phyloP scores from a whole-genome alignment of 2,888 invertebrate genomes.

The Plagiodera versicolora region DNA sequence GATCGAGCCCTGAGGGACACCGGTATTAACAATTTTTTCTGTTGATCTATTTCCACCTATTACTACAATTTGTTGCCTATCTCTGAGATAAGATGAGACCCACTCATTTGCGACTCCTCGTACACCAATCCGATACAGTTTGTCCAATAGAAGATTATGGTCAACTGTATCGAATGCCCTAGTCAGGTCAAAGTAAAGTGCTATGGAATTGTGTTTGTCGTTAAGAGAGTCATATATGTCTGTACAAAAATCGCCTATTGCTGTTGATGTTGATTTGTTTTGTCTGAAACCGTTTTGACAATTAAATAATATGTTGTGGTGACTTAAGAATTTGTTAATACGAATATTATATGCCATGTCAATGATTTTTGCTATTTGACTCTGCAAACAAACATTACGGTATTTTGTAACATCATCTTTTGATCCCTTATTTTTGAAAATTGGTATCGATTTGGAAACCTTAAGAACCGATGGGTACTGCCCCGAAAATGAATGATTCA shows the following conservation, averaged over 20 bases:
- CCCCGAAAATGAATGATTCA: conserved; percentile 1
- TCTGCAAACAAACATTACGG: conserved; percentile 3
- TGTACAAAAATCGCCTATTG: conserved; percentile 9
- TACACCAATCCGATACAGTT: conserved; percentile 7
- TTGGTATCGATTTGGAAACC: conserved; percentile 4
- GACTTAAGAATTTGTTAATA: conserved; percentile 3
- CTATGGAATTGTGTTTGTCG: conserved; percentile 3
- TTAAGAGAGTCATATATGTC: conserved; percentile 1
- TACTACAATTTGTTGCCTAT: neutral
- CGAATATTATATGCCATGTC: conserved; percentile 6
- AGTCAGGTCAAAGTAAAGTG: conserved; percentile 4
- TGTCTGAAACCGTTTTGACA: conserved; percentile 10
- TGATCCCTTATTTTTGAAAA: conserved; percentile 2
- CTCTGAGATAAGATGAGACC: neutral
- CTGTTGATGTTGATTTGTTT: conserved; percentile 8
- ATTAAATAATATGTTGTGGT: conserved; percentile 6
- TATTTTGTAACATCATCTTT: conserved; percentile 6
- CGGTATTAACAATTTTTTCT: conserved; percentile 10
- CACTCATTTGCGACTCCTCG: conserved; percentile 7
- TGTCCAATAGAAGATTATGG: conserved; percentile 4
- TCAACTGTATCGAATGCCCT: conserved; percentile 12
- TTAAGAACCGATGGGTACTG: conserved; percentile 4
- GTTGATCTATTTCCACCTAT: conserved; percentile 4
- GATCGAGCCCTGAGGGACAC: conserved; percentile 3
- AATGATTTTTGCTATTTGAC: conserved; percentile 3